Evolutionary conservation across 2,797 vertebrate species (phyloP).

Genomic region (Mycteria americana): DNA sequence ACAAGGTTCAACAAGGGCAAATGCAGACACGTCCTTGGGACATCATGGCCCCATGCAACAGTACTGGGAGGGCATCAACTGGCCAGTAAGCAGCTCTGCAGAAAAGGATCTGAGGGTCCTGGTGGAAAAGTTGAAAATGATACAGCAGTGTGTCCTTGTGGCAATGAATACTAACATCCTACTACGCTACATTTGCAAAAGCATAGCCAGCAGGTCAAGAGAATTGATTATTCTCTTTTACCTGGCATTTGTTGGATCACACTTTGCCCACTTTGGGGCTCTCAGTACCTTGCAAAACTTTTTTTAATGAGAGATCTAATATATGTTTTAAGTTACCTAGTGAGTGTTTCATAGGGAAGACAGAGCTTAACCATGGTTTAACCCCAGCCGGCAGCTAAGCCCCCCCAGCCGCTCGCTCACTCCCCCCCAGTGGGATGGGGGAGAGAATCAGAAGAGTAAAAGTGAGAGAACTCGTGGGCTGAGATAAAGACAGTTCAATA

Average conservation of each 20-base stretch:
- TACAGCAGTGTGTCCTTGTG: background rate
- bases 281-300: background rate
- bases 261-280: background rate
- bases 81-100: background rate
- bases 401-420: too few species aligned
- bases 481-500: too few species aligned
- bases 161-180: background rate
- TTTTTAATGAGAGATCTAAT: background rate
- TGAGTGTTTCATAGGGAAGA: background rate
- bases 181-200: background rate
- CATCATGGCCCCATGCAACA: background rate
- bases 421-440: too few species aligned
- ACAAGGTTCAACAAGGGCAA: background rate
- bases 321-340: background rate
- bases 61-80: background rate
- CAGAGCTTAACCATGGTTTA: fast-evolving
- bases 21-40: background rate
- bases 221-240: background rate
- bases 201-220: background rate
- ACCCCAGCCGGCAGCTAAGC: too few species aligned
- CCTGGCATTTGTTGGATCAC: background rate
- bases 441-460: too few species aligned
- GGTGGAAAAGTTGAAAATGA: background rate
- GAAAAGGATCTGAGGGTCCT: background rate
- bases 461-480: too few species aligned